Base-by-base conservation (phyloP, 2,113 vertebrate genomes). In the Condylura cristata region DNA sequence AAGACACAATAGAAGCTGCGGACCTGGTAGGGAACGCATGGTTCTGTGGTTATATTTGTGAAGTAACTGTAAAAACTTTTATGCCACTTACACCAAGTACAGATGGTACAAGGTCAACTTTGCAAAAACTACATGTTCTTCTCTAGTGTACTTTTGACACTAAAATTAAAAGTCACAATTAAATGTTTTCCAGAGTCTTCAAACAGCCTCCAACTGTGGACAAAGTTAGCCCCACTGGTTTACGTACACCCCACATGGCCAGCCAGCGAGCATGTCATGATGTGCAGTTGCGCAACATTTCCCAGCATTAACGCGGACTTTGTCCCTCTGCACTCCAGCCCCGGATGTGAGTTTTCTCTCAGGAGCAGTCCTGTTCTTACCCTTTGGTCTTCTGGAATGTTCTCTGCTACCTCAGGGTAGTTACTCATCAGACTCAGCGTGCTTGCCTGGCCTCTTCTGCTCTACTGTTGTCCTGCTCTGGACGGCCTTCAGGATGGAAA, bases 101-200 rank as follows among this genome's bases (percentile, higher is more conserved):
- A 83, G 56, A 58, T 44, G 16, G 24, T 44, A 0, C 20, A 58
- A 66, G n/a, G 39, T 81, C 48, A 60, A 20, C 48, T 93, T 89
- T 85, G 65, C 86, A 75, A 94, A 56, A 86, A 56, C 53, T 44
- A 51, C 30, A 8, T 91, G 9, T 26, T 93, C 44, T 92, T 83
- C 72, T 74, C 68, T 78, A 83, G 81, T 14, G 60, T 81, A 56
- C 34, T 88, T 85, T 95, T 80, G 71, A 84, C 32, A 48, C 10
- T 34, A 34, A 93, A 60, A 82, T 71, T 86, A 28, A 94, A 89
- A 94, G 41, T 32, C 58, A 3, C 26, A n/a, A 70, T 68, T 83
- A 63, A 91, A 85, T 74, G 3, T 85, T 93, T 74, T 48, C 20
- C 32, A 30, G 30, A 81, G 46, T 81, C 48, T 79, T 95, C 41